Percentiles rank a stretch among this genome's conserved stretches.
Evolutionary conservation across 1,140 invertebrate species (phyloP).

Genomic region (Pachyrhynchus sulphureomaculatus): DNA sequence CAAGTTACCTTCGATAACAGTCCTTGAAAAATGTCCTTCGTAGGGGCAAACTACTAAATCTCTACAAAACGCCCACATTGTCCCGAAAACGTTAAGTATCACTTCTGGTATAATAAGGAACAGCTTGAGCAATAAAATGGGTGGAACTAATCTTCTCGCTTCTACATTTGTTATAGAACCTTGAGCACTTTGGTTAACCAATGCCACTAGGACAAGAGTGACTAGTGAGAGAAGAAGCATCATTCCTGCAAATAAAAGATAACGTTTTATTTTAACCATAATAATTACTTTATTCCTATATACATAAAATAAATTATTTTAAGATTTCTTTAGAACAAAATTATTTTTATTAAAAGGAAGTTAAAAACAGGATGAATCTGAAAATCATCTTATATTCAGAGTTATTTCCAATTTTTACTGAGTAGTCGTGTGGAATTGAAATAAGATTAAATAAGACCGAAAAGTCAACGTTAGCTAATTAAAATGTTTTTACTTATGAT

Average conservation of each 20-base stretch:
- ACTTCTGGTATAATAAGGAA: conserved; percentile 73
- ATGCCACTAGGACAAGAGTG: conserved; percentile 62
- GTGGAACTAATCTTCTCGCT: conserved; percentile 63
- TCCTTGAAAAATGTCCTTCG: conserved; percentile 67
- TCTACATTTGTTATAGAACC: conserved; percentile 71
- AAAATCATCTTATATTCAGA: no score
- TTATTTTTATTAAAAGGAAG: no score
- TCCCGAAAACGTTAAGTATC: conserved; percentile 75
- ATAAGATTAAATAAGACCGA: no score
- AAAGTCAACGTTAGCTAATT: no score
- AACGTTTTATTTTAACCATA: no score
- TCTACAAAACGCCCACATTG: conserved; percentile 75
- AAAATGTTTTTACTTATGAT: no score
- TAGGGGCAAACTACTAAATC: conserved; percentile 64
- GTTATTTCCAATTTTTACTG: no score
- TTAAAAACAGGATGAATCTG: no score
- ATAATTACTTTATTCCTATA: no score
- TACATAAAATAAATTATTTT: no score
- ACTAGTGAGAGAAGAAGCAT: conserved; percentile 61
- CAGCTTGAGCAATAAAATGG: conserved; percentile 67
- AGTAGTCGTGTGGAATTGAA: no score
- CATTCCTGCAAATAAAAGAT: conserved; percentile 53
- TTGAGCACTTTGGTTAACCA: conserved; percentile 68
- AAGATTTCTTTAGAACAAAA: no score
- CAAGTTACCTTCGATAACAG: conserved; percentile 66